Percentiles rank a stretch among this genome's conserved stretches.
These are phyloP conservation scores for Amphiprion clarkii DNA, from an alignment of 2,797 vertebrate genomes.

Conservation along the genomic window DNA sequence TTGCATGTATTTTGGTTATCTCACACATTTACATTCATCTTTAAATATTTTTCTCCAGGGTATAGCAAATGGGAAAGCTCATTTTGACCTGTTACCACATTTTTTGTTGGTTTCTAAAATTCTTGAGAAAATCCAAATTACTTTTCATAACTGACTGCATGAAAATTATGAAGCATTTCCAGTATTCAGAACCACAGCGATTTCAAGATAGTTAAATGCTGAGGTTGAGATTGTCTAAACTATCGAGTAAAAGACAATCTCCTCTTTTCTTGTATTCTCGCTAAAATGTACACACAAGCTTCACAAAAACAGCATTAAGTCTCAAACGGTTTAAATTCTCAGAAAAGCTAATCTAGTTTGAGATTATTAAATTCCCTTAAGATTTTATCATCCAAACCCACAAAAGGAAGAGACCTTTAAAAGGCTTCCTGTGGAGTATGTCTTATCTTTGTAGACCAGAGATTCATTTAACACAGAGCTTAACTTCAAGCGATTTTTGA, in stretches of 20 bases:
- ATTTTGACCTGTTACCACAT: neutral
- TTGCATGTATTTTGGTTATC: neutral
- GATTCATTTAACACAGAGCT: conserved; percentile 44
- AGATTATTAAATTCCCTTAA: conserved; percentile 14
- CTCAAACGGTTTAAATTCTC: conserved; percentile 2
- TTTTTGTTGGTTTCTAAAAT: neutral
- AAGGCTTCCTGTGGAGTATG: conserved; percentile 30
- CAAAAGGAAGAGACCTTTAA: conserved; percentile 20
- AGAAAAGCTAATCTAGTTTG: conserved; percentile 15
- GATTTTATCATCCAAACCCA: conserved; percentile 32
- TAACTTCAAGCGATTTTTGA: conserved; percentile 61
- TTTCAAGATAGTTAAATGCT: conserved; percentile 11
- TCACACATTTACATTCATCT: neutral
- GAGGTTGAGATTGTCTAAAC: neutral
- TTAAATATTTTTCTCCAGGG: neutral
- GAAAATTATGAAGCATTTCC: neutral
- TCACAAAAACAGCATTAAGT: conserved; percentile 15
- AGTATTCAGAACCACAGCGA: neutral
- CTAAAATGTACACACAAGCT: conserved; percentile 8
- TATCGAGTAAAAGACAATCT: neutral
- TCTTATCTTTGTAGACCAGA: conserved; percentile 66
- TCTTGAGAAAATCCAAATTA: conserved; percentile 11
- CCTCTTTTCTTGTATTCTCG: too few species aligned
- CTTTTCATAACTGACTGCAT: conserved; percentile 1
- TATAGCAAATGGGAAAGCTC: conserved; percentile 2